These are phyloP conservation scores for Zhuqinia jingwanae DNA, from an alignment of 2,888 invertebrate genomes.

Conservation along the genomic window DNA sequence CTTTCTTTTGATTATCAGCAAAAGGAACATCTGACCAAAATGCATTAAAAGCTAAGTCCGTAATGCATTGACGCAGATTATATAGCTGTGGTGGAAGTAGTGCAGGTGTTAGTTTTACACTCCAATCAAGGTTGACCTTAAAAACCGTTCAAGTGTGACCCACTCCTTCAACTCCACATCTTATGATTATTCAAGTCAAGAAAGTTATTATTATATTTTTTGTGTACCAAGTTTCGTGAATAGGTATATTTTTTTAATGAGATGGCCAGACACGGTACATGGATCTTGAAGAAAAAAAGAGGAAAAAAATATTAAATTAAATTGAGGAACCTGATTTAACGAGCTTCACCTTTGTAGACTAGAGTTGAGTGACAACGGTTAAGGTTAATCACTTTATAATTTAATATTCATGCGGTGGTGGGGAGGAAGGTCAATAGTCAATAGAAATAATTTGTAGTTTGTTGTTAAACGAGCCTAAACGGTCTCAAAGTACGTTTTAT, in stretches of 20 bases:
- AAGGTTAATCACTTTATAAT: too few relatives aligned
- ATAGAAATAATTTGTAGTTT: not conserved
- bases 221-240: too few relatives aligned
- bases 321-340: too few relatives aligned
- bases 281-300: too few relatives aligned
- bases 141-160: conserved; percentile 46
- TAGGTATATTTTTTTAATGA: not conserved
- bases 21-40: not conserved
- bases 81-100: not conserved
- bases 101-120: not conserved
- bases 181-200: too few relatives aligned
- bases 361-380: too few relatives aligned
- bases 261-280: not conserved
- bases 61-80: not conserved
- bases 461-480: not conserved
- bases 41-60: not conserved
- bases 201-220: not conserved
- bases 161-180: not conserved
- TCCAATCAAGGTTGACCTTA: conserved; percentile 49
- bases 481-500: not conserved
- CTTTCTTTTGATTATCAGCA: too few relatives aligned
- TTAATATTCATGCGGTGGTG: not conserved
- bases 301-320: too few relatives aligned
- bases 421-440: not conserved
- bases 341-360: too few relatives aligned